Conservation (phyloP, 2,797 vertebrate species). For the Cacajao melanocephalus region DNA sequence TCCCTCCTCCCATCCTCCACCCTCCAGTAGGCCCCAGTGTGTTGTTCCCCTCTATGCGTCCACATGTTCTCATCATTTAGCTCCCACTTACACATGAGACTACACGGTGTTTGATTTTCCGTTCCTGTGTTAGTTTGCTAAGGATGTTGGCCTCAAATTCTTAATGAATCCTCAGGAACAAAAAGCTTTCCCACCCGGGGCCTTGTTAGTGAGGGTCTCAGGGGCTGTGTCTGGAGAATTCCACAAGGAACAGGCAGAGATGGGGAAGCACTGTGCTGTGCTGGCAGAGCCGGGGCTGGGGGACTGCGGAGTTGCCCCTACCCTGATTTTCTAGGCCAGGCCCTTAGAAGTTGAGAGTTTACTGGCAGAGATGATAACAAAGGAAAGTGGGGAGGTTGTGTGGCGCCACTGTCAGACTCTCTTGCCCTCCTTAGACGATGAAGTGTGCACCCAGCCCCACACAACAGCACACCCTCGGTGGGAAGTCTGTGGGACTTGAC, state of each 20-base stretch:
- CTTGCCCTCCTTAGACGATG: not conserved
- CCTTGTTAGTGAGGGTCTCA: not conserved
- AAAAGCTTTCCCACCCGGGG: not conserved
- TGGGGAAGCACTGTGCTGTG: not conserved
- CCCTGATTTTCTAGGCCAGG: not conserved
- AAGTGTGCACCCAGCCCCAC: not conserved
- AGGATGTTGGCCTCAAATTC: not conserved
- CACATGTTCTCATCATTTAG: too few species aligned
- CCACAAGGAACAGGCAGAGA: not conserved
- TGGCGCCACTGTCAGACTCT: not conserved
- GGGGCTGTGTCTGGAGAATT: not conserved
- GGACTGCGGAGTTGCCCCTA: not conserved
- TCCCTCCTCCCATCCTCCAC: too few species aligned
- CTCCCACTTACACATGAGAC: too few species aligned
- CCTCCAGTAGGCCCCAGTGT: too few species aligned
- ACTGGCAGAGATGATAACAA: not conserved
- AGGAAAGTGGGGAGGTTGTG: not conserved
- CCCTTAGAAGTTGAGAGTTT: not conserved
- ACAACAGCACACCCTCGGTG: not conserved
- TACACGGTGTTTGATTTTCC: too few species aligned
- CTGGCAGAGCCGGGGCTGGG: not conserved
- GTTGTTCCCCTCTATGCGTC: too few species aligned
- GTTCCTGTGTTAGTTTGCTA: too few species aligned
- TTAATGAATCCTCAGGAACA: slow-evolving; percentile 6
- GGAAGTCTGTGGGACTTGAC: not conserved